A percentile compares a stretch with the other conserved stretches of the same genome.
Conservation (phyloP, 2,113 vertebrate genomes). For the Oreochromis tanganicae region DNA sequence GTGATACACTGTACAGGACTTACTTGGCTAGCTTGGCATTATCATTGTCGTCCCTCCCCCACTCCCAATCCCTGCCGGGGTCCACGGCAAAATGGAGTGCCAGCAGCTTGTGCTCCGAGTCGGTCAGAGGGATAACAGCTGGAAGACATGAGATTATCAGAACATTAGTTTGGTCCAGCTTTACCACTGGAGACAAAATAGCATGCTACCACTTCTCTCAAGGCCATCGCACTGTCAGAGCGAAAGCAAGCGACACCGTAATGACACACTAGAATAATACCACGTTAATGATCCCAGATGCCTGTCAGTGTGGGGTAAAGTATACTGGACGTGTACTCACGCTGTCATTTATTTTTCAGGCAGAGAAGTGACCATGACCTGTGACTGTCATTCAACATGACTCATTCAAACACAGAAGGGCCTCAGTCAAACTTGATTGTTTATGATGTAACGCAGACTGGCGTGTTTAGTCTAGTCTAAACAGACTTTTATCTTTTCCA, state of each 20-base stretch:
- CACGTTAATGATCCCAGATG: conserved; percentile 23
- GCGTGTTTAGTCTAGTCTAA: not conserved
- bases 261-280: not conserved
- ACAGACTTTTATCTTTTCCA: not conserved
- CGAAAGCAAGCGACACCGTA: not conserved
- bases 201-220: not conserved
- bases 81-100: conserved; percentile 97
- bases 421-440: not conserved
- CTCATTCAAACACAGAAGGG: not conserved
- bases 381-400: not conserved
- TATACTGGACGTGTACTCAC: not conserved
- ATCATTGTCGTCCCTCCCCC: conserved; percentile 95
- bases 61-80: conserved; percentile 95
- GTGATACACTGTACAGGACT: conserved; percentile 46
- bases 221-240: not conserved
- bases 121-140: conserved; percentile 97
- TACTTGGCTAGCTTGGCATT: conserved; percentile 92
- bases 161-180: conserved; percentile 25
- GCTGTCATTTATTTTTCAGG: conserved; percentile 11
- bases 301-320: not conserved
- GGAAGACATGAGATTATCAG: conserved; percentile 57
- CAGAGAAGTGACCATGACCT: not conserved
- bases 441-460: not conserved
- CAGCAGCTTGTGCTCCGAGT: conserved; percentile 97
- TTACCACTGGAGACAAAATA: not conserved